Evolutionary conservation across 2,888 invertebrate genomes (phyloP).

Genomic region (Hipparchia sbordonii): DNA sequence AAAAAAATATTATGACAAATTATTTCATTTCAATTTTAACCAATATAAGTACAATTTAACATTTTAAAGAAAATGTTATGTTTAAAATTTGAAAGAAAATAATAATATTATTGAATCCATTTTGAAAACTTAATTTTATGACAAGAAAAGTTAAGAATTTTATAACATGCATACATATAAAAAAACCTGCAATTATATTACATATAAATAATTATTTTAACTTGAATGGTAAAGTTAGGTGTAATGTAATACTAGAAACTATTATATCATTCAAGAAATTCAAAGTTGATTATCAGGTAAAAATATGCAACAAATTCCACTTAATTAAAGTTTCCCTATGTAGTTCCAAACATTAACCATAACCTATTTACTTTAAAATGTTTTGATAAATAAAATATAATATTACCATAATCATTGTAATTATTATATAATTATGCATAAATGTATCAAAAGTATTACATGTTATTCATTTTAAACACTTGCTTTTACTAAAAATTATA

Average conservation of each 20-base stretch:
- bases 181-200: too few relatives aligned
- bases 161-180: too few relatives aligned
- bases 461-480: conserved; percentile 43
- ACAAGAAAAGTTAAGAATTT: background rate
- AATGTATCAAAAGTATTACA: conserved; percentile 39
- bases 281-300: too few relatives aligned
- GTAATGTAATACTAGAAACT: too few relatives aligned
- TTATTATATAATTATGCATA: conserved; percentile 49
- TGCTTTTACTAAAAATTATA: conserved; percentile 43
- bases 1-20: conserved; percentile 73
- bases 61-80: conserved; percentile 40
- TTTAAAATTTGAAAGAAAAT: conserved; percentile 36
- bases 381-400: conserved; percentile 35
- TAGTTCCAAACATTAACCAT: conserved; percentile 35
- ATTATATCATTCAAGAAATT: too few relatives aligned
- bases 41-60: conserved; percentile 74
- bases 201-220: too few relatives aligned
- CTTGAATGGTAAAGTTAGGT: too few relatives aligned
- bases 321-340: background rate
- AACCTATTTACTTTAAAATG: conserved; percentile 36
- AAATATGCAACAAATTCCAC: too few relatives aligned
- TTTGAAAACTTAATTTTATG: background rate
- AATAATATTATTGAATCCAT: background rate
- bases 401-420: conserved; percentile 50
- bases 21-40: conserved; percentile 67